A percentile compares a stretch with the other conserved stretches of the same genome.
Evolutionary conservation across 2,888 invertebrate species (phyloP).

Genomic region (Labia minor): DNA sequence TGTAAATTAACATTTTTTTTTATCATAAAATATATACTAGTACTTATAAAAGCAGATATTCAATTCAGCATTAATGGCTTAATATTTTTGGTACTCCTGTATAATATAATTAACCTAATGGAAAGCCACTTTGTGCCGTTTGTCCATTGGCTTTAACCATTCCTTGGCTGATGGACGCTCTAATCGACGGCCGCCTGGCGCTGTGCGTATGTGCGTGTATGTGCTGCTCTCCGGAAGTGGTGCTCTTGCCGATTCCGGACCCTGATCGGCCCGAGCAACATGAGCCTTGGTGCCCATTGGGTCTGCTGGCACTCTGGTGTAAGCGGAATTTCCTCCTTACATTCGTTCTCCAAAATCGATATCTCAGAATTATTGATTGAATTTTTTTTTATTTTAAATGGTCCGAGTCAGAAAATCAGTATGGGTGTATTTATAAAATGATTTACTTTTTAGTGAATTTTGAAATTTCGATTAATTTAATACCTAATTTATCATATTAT

Average conservation of each 20-base stretch:
- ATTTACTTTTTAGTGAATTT: too few relatives aligned
- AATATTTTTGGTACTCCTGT: too few relatives aligned
- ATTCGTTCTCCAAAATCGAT: background rate
- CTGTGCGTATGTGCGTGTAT: background rate
- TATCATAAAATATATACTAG: too few relatives aligned
- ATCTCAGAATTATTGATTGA: background rate
- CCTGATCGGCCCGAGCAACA: conserved; percentile 81
- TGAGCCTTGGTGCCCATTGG: conserved; percentile 78
- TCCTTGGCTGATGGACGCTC: conserved; percentile 7
- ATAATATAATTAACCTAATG: too few relatives aligned
- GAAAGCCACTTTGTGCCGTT: background rate
- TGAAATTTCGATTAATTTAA: too few relatives aligned
- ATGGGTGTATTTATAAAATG: too few relatives aligned
- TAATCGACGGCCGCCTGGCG: background rate
- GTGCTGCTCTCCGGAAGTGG: conserved; percentile 29
- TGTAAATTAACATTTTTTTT: too few relatives aligned
- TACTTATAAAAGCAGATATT: too few relatives aligned
- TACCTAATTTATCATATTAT: too few relatives aligned
- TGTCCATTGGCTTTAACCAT: background rate
- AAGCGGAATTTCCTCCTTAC: conserved; percentile 19
- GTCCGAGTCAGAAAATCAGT: too few relatives aligned
- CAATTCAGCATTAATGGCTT: too few relatives aligned
- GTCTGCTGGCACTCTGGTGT: conserved; percentile 27
- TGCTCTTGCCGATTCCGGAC: conserved; percentile 73
- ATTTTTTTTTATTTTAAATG: conserved; percentile 13